phyloP scores from a whole-genome alignment of 1,140 invertebrate species.

The Listronotus oregonensis region DNA sequence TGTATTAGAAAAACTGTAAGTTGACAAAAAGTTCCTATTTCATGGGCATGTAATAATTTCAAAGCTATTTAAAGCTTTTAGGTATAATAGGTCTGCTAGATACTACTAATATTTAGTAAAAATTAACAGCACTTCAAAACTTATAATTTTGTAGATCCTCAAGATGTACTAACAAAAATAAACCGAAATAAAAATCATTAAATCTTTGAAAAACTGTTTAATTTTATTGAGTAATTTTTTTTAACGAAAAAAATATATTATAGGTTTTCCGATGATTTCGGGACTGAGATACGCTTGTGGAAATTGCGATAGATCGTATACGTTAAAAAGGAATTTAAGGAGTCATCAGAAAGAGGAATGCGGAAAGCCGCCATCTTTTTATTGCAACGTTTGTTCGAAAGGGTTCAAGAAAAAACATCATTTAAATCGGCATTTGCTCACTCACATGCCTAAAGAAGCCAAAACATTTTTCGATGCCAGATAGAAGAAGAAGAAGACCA shows the following conservation, averaged over 20 bases:
- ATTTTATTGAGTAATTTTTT: background rate
- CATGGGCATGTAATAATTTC: no score
- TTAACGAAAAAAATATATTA: background rate
- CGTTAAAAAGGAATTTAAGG: conserved; percentile 43
- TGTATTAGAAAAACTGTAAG: no score
- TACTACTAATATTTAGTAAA: no score
- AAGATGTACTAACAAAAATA: no score
- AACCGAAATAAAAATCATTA: no score
- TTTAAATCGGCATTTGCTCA: conserved; percentile 55
- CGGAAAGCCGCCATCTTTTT: conserved; percentile 45
- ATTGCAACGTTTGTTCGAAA: conserved; percentile 68
- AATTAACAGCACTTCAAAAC: no score
- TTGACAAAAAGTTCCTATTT: no score
- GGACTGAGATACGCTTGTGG: conserved; percentile 39
- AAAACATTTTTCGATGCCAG: background rate
- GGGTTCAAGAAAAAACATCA: conserved; percentile 67
- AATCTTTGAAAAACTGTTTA: no score
- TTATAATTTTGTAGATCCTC: no score
- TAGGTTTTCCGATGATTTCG: conserved; percentile 5
- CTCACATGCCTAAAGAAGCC: conserved; percentile 4
- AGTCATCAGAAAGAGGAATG: conserved; percentile 48
- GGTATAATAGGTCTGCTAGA: no score
- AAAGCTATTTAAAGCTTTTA: no score
- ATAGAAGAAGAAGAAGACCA: no score
- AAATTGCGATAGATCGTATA: conserved; percentile 44